Evolutionary conservation across 2,113 vertebrate species (phyloP).

Genomic region (Ophiodon elongatus): DNA sequence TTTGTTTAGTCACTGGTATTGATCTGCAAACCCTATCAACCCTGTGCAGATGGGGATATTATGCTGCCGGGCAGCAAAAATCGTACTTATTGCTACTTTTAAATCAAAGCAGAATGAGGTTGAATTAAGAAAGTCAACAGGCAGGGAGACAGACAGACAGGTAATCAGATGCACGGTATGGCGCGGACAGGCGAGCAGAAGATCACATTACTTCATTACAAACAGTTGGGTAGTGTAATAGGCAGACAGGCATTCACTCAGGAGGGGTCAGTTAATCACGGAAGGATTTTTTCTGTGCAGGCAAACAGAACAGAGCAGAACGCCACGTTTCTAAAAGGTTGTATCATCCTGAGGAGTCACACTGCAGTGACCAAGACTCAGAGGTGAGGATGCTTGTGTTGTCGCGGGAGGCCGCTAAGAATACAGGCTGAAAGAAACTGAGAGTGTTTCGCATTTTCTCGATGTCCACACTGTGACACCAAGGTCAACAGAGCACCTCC

Average conservation of each 20-base stretch:
- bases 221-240: conserved; percentile 1
- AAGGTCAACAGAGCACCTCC: neutral
- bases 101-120: conserved; percentile 5
- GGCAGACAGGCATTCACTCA: conserved; percentile 3
- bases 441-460: neutral
- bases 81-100: conserved; percentile 21
- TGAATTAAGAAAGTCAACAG: neutral
- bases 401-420: neutral
- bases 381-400: conserved; percentile 21
- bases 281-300: conserved; percentile 66
- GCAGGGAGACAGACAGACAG: neutral
- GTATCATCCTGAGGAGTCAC: conserved; percentile 24
- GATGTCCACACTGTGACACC: neutral
- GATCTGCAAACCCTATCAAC: conserved; percentile 46
- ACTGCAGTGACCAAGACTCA: neutral
- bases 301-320: conserved; percentile 9
- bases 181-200: conserved; percentile 13
- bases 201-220: conserved; percentile 5
- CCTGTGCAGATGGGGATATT: conserved; percentile 23
- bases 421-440: neutral
- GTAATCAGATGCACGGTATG: neutral
- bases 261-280: conserved; percentile 53
- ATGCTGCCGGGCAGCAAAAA: neutral
- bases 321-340: conserved; percentile 2
- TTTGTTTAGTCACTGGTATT: conserved; percentile 45